Evolutionary conservation across 2,888 invertebrate genomes (phyloP), one percentile per base, ranked within the genome.

Genomic region (Hipparchia sbordonii): DNA sequence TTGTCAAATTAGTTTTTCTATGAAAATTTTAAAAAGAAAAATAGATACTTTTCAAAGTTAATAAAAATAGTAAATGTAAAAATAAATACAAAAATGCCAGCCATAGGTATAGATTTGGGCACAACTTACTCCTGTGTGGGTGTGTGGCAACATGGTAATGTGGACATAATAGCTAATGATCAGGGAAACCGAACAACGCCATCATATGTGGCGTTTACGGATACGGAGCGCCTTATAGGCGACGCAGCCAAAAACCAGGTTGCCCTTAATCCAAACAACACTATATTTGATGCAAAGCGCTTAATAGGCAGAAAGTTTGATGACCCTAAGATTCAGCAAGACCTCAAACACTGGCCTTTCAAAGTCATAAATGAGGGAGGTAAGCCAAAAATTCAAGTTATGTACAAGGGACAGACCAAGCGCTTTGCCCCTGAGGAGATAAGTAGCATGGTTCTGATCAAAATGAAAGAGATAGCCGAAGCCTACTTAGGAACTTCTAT

Each of bases 261-360:
- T 57, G 96, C 95, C 54, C 90, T 96, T 92, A 97, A 97, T 84
- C 97, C 97, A 2, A 92, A 85, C 76, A 97, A 97, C 87, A 96
- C 97, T 1, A 96, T 97, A 7, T 97, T 97, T 82, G 96, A 97
- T 83, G 97, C 97, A 12, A 97, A 97, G 85, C 95, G 97, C 63
- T 89, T 98, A 72, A 97, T 98, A 81, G 98, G 97, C 0, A 95
- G 97, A 67, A 96, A 96, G 78, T 97, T 94, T 85, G 95, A 95
- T 76, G 97, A 97, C 82, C 93, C 93, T 81, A 95, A 96, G 79
- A 96, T 97, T 46, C 96, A 97, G 83, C 94, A 95, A 70, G 97
- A 98, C 82, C 95, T 97, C 85, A 96, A 96, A 83, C 96, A 96
- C 79, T 98, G 97, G 97, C 97, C 97, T 0, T 98, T 98, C 85